phyloP scores from a whole-genome alignment of 1,140 invertebrate species.

The Plutomurus gul region DNA sequence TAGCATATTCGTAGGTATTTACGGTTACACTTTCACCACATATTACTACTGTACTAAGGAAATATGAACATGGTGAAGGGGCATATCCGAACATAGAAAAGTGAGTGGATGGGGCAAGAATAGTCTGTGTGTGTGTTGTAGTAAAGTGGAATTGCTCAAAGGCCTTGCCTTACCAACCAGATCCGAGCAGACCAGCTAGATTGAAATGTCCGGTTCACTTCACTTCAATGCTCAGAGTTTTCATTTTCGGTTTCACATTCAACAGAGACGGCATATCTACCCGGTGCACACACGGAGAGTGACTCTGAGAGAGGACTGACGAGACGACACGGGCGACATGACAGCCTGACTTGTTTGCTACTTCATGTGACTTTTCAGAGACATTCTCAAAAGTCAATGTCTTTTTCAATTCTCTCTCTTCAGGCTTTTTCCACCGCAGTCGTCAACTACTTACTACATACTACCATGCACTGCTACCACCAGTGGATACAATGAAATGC shows the following conservation, averaged over 20 bases:
- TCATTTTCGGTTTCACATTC: conserved; percentile 27
- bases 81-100: no score
- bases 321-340: not conserved
- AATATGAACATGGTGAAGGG: no score
- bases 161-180: not conserved
- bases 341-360: not conserved
- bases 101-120: not conserved
- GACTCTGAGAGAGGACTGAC: no score
- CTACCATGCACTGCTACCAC: not conserved
- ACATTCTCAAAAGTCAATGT: conserved; percentile 2
- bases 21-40: not conserved
- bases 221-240: conserved; percentile 23
- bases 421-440: not conserved
- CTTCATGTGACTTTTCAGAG: conserved; percentile 9
- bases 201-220: conserved; percentile 26
- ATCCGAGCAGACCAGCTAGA: not conserved
- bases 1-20: not conserved
- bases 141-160: not conserved
- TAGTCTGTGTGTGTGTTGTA: not conserved
- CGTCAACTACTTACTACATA: not conserved
- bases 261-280: conserved; percentile 12
- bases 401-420: not conserved
- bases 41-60: no score
- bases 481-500: not conserved
- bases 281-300: no score